A percentile compares a stretch with the other conserved stretches of the same genome.
phyloP scores from a whole-genome alignment of 2,797 vertebrate species.

The Harpagifer antarcticus region DNA sequence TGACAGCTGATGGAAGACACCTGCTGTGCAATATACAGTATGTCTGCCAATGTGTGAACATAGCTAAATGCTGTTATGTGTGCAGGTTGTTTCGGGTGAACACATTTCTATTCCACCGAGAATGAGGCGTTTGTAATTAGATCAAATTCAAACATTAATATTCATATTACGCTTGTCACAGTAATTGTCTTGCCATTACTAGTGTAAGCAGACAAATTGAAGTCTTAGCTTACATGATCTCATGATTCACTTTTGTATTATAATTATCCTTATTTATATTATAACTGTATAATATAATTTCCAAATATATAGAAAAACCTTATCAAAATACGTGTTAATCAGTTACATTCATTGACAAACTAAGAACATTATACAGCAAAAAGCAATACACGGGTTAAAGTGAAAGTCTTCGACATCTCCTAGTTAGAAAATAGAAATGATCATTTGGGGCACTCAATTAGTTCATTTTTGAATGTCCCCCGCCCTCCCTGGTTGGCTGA shows the following conservation, averaged over 20 bases:
- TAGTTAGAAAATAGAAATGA: neutral
- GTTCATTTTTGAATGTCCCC: conserved; percentile 17
- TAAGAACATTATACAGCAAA: neutral
- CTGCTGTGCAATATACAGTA: neutral
- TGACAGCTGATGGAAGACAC: conserved; percentile 13
- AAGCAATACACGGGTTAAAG: neutral
- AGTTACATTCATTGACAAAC: neutral
- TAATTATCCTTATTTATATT: neutral
- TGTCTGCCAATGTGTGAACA: neutral
- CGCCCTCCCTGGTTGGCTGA: conserved; percentile 67
- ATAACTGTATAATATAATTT: neutral
- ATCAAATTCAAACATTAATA: no score
- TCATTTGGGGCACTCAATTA: neutral
- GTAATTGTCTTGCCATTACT: neutral
- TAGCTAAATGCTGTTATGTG: neutral
- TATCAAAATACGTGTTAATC: no score
- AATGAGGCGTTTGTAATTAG: no score
- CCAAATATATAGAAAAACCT: no score
- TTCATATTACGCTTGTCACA: no score
- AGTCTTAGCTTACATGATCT: neutral
- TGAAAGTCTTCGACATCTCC: neutral
- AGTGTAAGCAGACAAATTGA: neutral
- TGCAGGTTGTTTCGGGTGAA: neutral
- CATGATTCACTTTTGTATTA: neutral
- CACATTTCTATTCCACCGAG: neutral